Percentiles rank a stretch among this genome's conserved stretches.
Conservation (phyloP, 2,113 vertebrate genomes). For the Pseudorectes ferrugineus region DNA sequence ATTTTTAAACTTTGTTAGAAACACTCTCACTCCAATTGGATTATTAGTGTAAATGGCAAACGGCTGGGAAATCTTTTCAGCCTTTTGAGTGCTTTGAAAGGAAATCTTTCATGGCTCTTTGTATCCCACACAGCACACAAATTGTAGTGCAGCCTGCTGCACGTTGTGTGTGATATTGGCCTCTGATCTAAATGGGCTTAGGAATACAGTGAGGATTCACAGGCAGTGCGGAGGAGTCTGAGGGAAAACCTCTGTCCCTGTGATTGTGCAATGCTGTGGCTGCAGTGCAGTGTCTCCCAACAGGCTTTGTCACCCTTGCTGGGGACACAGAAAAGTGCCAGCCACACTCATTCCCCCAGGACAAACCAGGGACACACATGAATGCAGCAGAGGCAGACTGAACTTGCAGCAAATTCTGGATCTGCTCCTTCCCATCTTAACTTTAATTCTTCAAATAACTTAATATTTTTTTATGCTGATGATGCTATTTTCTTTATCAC, state of each 20-base stretch:
- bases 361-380: not conserved
- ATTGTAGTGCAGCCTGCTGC: not conserved
- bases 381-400: not conserved
- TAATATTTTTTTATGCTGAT: slow-evolving; percentile 19
- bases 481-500: not conserved
- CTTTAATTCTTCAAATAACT: not conserved
- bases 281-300: not conserved
- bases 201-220: not conserved
- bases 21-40: not conserved
- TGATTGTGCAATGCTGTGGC: not conserved
- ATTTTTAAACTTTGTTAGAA: not conserved
- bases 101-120: not conserved
- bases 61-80: not conserved
- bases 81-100: not conserved
- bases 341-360: not conserved
- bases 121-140: not conserved
- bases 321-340: not conserved
- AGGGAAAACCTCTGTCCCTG: not conserved
- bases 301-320: not conserved
- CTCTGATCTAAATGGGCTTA: not conserved
- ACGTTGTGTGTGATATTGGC: not conserved
- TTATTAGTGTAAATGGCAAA: not conserved
- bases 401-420: not conserved
- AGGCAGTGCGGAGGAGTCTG: rapidly evolving
- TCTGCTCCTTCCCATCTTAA: not conserved